phyloP scores from a whole-genome alignment of 2,797 vertebrate genomes.

The Mormyrus proboscirostris region DNA sequence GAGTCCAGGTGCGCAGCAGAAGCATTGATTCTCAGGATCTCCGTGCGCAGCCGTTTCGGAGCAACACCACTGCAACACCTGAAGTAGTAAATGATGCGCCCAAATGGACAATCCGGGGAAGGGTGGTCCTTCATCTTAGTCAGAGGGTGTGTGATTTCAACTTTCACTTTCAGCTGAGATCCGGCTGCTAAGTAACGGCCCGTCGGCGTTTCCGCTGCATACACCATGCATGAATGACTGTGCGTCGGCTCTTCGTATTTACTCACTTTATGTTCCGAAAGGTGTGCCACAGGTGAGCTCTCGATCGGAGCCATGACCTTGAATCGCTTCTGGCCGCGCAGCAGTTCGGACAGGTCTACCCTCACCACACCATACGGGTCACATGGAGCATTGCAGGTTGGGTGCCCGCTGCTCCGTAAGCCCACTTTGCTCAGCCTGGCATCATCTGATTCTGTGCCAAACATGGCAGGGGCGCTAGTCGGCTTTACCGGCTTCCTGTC shows the following conservation, averaged over 20 bases:
- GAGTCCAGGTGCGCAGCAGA: constrained; percentile 53
- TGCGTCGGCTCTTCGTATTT: constrained; percentile 15
- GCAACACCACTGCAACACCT: constrained; percentile 39
- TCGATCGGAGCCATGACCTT: constrained; percentile 57
- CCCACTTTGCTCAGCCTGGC: constrained; percentile 33
- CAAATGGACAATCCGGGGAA: constrained; percentile 44
- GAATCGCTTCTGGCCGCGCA: constrained; percentile 57
- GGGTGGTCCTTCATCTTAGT: not conserved
- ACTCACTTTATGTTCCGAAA: not conserved
- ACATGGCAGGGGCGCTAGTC: constrained; percentile 36
- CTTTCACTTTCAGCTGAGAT: constrained; percentile 64
- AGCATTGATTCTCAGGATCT: constrained; percentile 63
- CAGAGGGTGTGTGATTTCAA: constrained; percentile 63
- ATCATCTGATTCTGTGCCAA: constrained; percentile 47
- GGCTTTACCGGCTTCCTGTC: constrained; percentile 54
- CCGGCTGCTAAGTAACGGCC: constrained; percentile 64
- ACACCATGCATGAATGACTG: constrained; percentile 1
- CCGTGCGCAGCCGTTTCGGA: constrained; percentile 50
- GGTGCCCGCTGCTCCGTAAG: constrained; percentile 32
- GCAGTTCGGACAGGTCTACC: constrained; percentile 63
- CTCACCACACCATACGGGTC: constrained; percentile 60
- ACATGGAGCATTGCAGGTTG: constrained; percentile 25
- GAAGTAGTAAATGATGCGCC: constrained; percentile 66
- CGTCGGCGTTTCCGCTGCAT: constrained; percentile 36
- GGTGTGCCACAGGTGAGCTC: constrained; percentile 40